phyloP scores from a whole-genome alignment of 2,888 invertebrate genomes.

The Priocnemis perturbator region DNA sequence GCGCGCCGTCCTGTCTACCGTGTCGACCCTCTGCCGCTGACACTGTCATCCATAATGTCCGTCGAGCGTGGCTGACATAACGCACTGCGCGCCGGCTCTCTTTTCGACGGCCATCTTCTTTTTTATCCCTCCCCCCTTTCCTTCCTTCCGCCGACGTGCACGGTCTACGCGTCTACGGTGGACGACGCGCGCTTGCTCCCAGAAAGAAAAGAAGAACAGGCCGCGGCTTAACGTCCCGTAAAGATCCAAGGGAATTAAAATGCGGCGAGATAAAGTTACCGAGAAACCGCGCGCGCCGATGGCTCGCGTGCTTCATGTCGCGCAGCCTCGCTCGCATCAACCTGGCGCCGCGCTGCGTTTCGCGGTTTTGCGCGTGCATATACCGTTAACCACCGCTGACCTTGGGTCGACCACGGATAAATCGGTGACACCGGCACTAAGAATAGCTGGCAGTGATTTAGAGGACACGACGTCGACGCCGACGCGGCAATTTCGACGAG shows the following conservation, averaged over 20 bases:
- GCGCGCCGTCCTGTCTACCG: constrained; percentile 52
- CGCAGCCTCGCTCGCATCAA: too few relatives aligned
- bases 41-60: constrained; percentile 70
- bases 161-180: too few relatives aligned
- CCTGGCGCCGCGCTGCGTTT: neutral
- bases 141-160: too few relatives aligned
- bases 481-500: too few relatives aligned
- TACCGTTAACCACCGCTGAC: neutral
- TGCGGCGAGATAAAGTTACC: neutral
- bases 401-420: neutral
- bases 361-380: too few relatives aligned
- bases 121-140: neutral
- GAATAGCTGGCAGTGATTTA: too few relatives aligned
- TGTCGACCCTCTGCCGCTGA: constrained; percentile 60
- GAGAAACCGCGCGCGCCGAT: neutral
- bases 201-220: too few relatives aligned
- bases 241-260: too few relatives aligned
- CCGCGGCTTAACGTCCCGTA: too few relatives aligned
- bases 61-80: constrained; percentile 38
- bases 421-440: neutral
- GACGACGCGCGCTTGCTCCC: neutral
- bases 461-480: too few relatives aligned
- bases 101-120: constrained; percentile 9
- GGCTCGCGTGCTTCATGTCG: neutral
- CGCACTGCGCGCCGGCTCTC: constrained; percentile 10